A percentile compares a stretch with the other conserved stretches of the same genome.
Evolutionary conservation across 2,888 invertebrate genomes (phyloP).

Genomic region (Pandemis heparana): DNA sequence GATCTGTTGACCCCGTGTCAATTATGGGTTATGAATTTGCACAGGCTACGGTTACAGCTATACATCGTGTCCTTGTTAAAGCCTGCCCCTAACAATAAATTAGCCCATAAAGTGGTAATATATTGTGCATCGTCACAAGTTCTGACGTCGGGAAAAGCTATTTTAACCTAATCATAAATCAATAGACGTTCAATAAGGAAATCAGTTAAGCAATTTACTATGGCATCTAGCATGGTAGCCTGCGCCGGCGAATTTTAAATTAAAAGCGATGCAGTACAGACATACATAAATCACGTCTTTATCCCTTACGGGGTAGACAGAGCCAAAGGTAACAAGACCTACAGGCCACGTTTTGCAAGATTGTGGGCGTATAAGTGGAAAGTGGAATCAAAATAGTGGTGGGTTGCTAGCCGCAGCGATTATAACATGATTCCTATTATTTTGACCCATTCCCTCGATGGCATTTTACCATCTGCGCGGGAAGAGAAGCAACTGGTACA

Average conservation of each 20-base stretch:
- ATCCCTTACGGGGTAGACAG: no score
- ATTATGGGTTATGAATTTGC: slow-evolving; percentile 23
- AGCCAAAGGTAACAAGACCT: no score
- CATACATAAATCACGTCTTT: no score
- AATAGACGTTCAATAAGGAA: slow-evolving; percentile 23
- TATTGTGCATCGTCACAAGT: slow-evolving; percentile 25
- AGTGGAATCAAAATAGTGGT: no score
- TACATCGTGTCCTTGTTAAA: slow-evolving; percentile 12
- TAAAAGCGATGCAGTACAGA: not conserved
- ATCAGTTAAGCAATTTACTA: slow-evolving; percentile 23
- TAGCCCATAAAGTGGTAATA: slow-evolving; percentile 30
- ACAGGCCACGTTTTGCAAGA: no score
- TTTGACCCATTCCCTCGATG: no score
- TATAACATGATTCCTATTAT: no score
- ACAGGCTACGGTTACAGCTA: slow-evolving; percentile 2
- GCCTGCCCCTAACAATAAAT: slow-evolving; percentile 20
- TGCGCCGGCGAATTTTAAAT: not conserved
- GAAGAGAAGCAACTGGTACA: no score
- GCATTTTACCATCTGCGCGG: no score
- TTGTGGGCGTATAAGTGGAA: no score
- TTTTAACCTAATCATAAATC: slow-evolving; percentile 29
- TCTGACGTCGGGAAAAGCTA: slow-evolving; percentile 17
- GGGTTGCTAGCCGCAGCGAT: no score
- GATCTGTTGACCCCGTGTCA: slow-evolving; percentile 9
- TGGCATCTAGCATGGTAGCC: not conserved